phyloP scores from a whole-genome alignment of 2,888 invertebrate genomes.

The Euphydryas editha region DNA sequence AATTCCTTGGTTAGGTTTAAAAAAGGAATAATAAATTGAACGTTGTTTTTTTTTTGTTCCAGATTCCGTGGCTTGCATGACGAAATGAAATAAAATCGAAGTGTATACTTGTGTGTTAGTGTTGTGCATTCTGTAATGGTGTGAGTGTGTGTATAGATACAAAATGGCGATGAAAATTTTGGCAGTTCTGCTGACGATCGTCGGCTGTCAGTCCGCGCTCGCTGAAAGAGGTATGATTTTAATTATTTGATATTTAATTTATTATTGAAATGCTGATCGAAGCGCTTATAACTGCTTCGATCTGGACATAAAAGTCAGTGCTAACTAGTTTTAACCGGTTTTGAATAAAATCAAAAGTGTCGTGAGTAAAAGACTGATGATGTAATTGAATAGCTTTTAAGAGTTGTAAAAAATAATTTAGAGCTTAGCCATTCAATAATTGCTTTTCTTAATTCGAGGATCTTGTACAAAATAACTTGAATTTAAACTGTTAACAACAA shows the following conservation, averaged over 20 bases:
- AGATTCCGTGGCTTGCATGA: slow-evolving; percentile 27
- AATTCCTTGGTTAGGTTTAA: neutral
- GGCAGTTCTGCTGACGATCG: slow-evolving; percentile 48
- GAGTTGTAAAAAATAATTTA: too few relatives aligned
- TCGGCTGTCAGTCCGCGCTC: slow-evolving; percentile 46
- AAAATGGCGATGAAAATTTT: slow-evolving; percentile 52
- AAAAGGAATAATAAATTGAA: neutral
- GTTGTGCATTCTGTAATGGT: slow-evolving; percentile 42
- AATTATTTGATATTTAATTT: neutral
- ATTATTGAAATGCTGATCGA: neutral
- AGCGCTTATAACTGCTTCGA: neutral
- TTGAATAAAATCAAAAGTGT: too few relatives aligned
- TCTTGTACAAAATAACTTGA: too few relatives aligned
- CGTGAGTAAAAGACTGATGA: too few relatives aligned
- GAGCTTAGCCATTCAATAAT: too few relatives aligned
- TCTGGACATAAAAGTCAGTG: neutral
- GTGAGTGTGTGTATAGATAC: slow-evolving; percentile 43
- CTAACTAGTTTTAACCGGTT: neutral
- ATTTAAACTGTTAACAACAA: too few relatives aligned
- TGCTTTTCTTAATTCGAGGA: too few relatives aligned
- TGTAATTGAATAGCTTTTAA: too few relatives aligned
- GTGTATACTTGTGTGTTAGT: slow-evolving; percentile 22
- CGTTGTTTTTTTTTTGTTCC: slow-evolving; percentile 8
- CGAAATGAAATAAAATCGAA: slow-evolving; percentile 28
- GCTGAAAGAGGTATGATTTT: slow-evolving; percentile 53